phyloP scores from a whole-genome alignment of 2,888 invertebrate species.

The Campoletis raptor region DNA sequence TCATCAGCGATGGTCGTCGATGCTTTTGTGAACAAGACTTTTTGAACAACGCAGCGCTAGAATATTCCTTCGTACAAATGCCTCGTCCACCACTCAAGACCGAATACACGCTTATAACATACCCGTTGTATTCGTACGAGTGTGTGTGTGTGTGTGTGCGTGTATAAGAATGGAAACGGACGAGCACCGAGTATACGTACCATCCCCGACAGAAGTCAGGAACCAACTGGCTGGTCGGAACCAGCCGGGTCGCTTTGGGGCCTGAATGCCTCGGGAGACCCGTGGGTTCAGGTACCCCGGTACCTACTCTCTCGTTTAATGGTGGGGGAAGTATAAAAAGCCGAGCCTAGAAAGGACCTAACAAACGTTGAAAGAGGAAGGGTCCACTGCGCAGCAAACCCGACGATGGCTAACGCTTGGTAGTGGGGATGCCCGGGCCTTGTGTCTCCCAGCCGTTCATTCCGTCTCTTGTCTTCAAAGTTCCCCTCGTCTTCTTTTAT shows the following conservation, averaged over 20 bases:
- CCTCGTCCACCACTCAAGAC: not conserved
- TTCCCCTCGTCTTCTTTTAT: constrained; percentile 67
- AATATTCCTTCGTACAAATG: not conserved
- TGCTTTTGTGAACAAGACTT: not conserved
- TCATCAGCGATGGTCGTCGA: not conserved
- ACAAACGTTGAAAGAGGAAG: constrained; percentile 80
- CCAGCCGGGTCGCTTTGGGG: constrained; percentile 77
- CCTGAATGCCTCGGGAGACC: constrained; percentile 80
- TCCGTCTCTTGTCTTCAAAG: constrained; percentile 34
- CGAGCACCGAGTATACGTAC: constrained; percentile 72
- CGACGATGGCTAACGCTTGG: constrained; percentile 59
- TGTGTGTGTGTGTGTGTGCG: not conserved
- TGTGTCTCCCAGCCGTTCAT: constrained; percentile 49
- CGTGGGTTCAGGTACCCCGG: constrained; percentile 80
- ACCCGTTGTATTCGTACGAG: not conserved
- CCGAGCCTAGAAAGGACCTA: constrained; percentile 83
- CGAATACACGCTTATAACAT: not conserved
- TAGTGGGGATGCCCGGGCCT: constrained; percentile 64
- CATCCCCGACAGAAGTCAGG: constrained; percentile 83
- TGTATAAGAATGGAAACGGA: constrained; percentile 32
- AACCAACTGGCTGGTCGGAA: constrained; percentile 82
- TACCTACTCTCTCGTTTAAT: constrained; percentile 68
- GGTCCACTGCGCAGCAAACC: constrained; percentile 74
- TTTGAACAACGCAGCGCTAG: not conserved
- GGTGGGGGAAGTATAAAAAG: constrained; percentile 81